Evolutionary conservation across 2,113 vertebrate genomes (phyloP).

Genomic region (Neotragus pygmaeus): DNA sequence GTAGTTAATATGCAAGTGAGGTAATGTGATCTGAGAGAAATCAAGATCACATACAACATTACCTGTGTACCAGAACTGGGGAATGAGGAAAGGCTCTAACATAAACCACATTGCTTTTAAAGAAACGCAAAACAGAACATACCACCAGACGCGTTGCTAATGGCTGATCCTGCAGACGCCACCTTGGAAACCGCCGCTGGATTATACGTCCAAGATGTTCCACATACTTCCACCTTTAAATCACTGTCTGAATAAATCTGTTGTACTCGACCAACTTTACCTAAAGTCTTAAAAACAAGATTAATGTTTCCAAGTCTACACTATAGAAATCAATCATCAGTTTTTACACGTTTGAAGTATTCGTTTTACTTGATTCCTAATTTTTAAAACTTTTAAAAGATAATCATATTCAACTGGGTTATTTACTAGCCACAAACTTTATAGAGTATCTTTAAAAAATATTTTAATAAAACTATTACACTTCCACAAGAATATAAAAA

Average conservation of each 20-base stretch:
- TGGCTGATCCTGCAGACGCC: conserved; percentile 94
- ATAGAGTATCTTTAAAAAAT: neutral
- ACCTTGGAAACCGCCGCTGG: conserved; percentile 98
- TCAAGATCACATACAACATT: neutral
- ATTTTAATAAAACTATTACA: neutral
- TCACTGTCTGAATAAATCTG: conserved; percentile 99
- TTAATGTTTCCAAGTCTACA: conserved; percentile 29
- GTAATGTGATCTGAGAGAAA: neutral
- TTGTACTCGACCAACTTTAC: conserved; percentile 98
- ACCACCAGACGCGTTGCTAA: conserved; percentile 99
- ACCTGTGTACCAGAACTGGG: neutral
- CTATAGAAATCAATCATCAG: neutral
- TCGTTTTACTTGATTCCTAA: neutral
- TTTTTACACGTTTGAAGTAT: neutral
- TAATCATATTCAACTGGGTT: neutral
- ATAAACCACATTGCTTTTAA: neutral
- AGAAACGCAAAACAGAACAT: conserved; percentile 65
- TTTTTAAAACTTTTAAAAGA: neutral
- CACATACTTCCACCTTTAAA: conserved; percentile 98
- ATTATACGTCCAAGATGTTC: conserved; percentile 99
- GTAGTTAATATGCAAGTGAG: neutral
- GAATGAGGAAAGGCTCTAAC: conserved; percentile 17
- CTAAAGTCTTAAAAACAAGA: conserved; percentile 88
- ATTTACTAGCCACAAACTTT: neutral
- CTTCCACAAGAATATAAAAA: neutral